Percentiles rank a stretch among this genome's conserved stretches.
Evolutionary conservation across 1,140 invertebrate species (phyloP).

Genomic region (Procambarus virginalis): DNA sequence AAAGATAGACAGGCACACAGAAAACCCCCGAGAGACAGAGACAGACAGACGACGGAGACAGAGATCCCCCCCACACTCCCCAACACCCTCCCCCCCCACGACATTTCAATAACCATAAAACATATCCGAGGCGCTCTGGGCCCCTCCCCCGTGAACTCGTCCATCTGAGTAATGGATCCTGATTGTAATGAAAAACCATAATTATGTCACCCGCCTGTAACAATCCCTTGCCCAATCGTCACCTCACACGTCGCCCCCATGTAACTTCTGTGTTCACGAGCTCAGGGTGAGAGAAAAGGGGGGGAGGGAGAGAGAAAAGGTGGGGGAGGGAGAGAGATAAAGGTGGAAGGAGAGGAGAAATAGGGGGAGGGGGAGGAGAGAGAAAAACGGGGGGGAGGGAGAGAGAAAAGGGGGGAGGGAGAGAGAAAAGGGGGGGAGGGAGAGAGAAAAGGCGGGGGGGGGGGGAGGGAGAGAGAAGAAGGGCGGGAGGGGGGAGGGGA

Average conservation of each 20-base stretch:
- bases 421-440: background rate
- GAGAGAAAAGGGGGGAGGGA: background rate
- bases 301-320: background rate
- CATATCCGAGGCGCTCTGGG: too few species aligned
- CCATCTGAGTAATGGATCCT: too few species aligned
- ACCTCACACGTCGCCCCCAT: too few species aligned
- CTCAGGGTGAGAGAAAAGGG: background rate
- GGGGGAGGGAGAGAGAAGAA: background rate
- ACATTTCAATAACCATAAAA: too few species aligned
- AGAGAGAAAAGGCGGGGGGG: background rate
- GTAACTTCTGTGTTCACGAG: too few species aligned
- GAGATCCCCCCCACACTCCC: background rate
- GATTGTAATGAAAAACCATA: too few species aligned
- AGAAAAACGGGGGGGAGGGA: background rate
- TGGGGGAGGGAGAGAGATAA: background rate
- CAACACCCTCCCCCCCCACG: too few species aligned
- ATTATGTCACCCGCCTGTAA: too few species aligned
- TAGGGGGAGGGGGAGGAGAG: background rate
- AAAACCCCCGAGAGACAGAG: background rate
- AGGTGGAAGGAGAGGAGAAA: background rate
- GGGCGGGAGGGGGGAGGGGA: background rate
- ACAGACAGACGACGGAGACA: background rate
- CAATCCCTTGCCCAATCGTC: too few species aligned
- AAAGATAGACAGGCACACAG: too few species aligned
- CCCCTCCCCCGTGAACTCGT: too few species aligned